Base-by-base conservation (phyloP, 1,140 invertebrate genomes). In the Ruditapes philippinarum region DNA sequence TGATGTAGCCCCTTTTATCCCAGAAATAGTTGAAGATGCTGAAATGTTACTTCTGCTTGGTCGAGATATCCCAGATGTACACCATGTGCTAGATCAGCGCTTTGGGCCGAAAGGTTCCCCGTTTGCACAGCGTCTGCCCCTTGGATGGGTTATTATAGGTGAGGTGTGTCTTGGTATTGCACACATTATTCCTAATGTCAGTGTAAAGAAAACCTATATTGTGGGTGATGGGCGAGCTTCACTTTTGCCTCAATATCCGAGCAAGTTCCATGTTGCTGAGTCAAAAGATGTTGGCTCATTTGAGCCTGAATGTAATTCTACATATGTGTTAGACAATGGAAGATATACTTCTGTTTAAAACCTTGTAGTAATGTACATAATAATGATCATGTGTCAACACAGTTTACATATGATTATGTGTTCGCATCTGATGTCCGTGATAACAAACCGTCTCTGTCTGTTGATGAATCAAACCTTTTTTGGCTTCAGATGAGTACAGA, bases 61-160 rank as follows among this genome's bases (percentile, higher is more conserved):
- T 0, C 42, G 91, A 31, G 90, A 91, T 28, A 28, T 92, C 9
- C 40, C 81, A 45, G 91, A 92, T 17, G 80, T 80, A 11, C 83
- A 92, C 36, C 65, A 89, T 49, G 89, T 91, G 2, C 51, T 68
- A 17, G 81, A 90, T 22, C 91, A 91, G 73, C 68, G 83, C 17
- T 33, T 80, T 22, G 88, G 91, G 22, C 76, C 68, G 14, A 76
- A 54, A 49, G 78, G 70, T 51, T 90, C 73, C 49, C 78, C 54
- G 22, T 88, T 38, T 80, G 36, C 76, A 28, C 51, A 80, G 57
- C 38, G 28, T n/a, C 68, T 82, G 28, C 87, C 87, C 40, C 76
- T 89, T 19, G 87, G 78, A 9, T 89, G 87, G 79, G 68, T 76
- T 12, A n/a, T 89, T 5, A 62, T 89, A 31, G 87, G 87, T 31